These are phyloP conservation scores for Tethea ocularis DNA, from an alignment of 2,888 invertebrate species.

Conservation along the genomic window DNA sequence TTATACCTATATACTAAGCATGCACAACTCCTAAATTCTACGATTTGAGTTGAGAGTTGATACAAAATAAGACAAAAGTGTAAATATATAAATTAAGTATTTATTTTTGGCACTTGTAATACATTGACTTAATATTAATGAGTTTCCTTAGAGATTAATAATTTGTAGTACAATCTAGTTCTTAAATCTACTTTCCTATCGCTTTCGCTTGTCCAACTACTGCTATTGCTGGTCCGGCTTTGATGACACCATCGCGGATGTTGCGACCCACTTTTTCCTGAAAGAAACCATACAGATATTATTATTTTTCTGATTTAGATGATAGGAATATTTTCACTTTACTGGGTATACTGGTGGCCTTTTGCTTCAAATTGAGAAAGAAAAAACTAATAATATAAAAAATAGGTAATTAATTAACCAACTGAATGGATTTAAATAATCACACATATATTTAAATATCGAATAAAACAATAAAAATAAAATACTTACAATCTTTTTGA, in stretches of 20 bases:
- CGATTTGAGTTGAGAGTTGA: too few relatives aligned
- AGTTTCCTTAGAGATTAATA: background rate
- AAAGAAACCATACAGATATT: constrained; percentile 23
- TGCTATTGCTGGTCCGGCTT: constrained; percentile 59
- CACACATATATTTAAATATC: background rate
- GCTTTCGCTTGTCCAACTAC: constrained; percentile 54
- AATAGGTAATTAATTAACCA: too few relatives aligned
- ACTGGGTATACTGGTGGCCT: too few relatives aligned
- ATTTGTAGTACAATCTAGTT: background rate
- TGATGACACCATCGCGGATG: constrained; percentile 59
- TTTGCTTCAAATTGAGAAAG: too few relatives aligned
- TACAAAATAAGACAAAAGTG: background rate
- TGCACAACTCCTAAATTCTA: too few relatives aligned
- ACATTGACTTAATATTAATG: constrained; percentile 1
- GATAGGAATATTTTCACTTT: too few relatives aligned
- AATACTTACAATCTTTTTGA: constrained; percentile 62
- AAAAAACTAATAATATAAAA: background rate
- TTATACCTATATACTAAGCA: too few relatives aligned
- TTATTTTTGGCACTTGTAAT: constrained; percentile 9
- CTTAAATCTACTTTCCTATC: constrained; percentile 33
- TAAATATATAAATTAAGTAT: background rate
- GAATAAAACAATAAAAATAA: background rate
- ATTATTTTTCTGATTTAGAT: background rate
- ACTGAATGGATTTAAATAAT: too few relatives aligned
- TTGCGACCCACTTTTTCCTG: constrained; percentile 62